Evolutionary conservation across 2,888 invertebrate genomes (phyloP).

Genomic region (Plebejus anna): DNA sequence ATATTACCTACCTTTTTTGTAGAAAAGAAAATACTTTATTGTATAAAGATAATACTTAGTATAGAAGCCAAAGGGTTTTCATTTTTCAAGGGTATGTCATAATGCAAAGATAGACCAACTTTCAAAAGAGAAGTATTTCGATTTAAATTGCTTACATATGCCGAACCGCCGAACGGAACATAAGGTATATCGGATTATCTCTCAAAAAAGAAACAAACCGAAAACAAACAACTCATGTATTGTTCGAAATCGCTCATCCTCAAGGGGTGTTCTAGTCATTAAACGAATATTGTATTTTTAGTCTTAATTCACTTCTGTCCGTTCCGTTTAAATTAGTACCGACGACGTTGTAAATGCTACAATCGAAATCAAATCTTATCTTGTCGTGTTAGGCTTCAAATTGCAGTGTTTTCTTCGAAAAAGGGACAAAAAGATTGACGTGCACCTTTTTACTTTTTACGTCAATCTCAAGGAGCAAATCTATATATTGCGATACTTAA

Average conservation of each 20-base stretch:
- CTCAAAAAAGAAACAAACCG: slow-evolving; percentile 36
- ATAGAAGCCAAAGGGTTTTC: too few species aligned
- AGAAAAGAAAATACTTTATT: too few species aligned
- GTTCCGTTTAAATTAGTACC: slow-evolving; percentile 66
- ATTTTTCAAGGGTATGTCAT: too few species aligned
- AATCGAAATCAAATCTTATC: neutral
- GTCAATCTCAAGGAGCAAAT: slow-evolving; percentile 50
- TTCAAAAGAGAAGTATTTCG: too few species aligned
- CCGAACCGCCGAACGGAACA: slow-evolving; percentile 26
- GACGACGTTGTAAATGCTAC: slow-evolving; percentile 45
- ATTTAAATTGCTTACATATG: too few species aligned
- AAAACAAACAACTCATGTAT: slow-evolving; percentile 43
- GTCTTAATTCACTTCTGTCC: slow-evolving; percentile 51
- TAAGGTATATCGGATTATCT: slow-evolving; percentile 29
- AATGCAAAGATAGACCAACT: too few species aligned
- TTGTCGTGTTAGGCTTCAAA: neutral
- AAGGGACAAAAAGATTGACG: slow-evolving; percentile 60
- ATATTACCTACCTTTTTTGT: too few species aligned
- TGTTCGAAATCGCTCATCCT: slow-evolving; percentile 54
- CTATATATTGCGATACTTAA: slow-evolving; percentile 52
- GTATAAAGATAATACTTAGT: too few species aligned
- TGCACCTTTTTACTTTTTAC: slow-evolving; percentile 52
- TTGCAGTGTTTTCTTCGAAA: neutral
- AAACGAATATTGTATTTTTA: slow-evolving; percentile 55
- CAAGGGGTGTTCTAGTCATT: slow-evolving; percentile 50